Evolutionary conservation across 1,140 invertebrate genomes (phyloP), one percentile per base, ranked within the genome.

Genomic region (Drosophila tani): DNA sequence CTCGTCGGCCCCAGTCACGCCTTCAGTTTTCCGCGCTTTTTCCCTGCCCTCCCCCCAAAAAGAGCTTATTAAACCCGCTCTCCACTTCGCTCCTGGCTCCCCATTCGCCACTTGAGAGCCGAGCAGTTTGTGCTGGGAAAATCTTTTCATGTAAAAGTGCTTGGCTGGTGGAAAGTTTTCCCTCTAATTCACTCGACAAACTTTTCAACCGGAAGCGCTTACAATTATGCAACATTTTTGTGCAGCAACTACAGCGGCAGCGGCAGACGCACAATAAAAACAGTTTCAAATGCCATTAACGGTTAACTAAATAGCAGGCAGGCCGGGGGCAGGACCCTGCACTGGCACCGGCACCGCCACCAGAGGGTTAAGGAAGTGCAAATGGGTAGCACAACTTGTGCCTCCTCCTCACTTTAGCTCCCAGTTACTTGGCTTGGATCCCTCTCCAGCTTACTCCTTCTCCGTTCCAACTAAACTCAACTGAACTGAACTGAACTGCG

Each of bases 151-250:
- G 84, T 88, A 78, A 87, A 88, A 84, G 73, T 88, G 75, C 68
- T 60, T 69, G 62, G 70, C 79, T 71, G 76, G 62, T 55, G 67
- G 47, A 80, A 73, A 80, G 49, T 80, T 74, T 45, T 50, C 58
- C 70, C 76, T 79, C 76, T 86, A 86, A 87, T 87, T 87, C 83
- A 87, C 73, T 78, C 69, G 78, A 74, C 83, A 91, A 91, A 84
- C 75, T 90, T 84, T 80, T 77, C 67, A 85, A 85, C 74, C 78
- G 85, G 85, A 90, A 88, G 82, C 75, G 85, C 82, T 90, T 85
- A 90, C 83, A 90, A 90, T 90, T 90, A 90, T 90, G 86, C 85
- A 90, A 88, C 84, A 88, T 88, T 88, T 90, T 91, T 85, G 85
- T 90, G 85, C 86, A 73, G 70, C 80, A 82, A 47, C 43, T 57